Conservation (phyloP, 1,140 invertebrate genomes). For the Drosophila kanapiae region DNA sequence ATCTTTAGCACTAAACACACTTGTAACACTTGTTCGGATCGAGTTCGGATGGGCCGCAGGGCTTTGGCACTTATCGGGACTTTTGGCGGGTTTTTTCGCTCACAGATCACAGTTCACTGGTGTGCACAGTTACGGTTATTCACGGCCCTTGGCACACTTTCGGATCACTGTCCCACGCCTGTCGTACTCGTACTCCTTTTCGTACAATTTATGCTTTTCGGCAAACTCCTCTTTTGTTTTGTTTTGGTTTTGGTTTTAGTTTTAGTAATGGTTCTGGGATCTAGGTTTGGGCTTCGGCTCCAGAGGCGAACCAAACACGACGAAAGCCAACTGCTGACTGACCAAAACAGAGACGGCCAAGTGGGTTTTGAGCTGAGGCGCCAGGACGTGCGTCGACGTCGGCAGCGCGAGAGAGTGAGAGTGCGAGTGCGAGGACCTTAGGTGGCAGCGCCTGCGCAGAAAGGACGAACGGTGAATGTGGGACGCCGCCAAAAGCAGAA, state of each 20-base stretch:
- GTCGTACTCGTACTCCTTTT: background rate
- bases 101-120: conserved; percentile 25
- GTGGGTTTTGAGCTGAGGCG: conserved; percentile 71
- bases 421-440: conserved; percentile 53
- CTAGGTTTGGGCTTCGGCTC: conserved; percentile 52
- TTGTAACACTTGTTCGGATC: conserved; percentile 56
- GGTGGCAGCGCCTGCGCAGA: conserved; percentile 62
- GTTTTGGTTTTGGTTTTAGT: conserved; percentile 31
- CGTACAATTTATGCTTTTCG: conserved; percentile 8
- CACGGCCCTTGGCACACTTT: conserved; percentile 39
- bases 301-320: conserved; percentile 77
- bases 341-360: conserved; percentile 85
- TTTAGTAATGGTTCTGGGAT: conserved; percentile 21
- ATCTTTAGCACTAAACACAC: conserved; percentile 68
- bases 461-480: conserved; percentile 56
- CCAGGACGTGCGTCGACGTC: conserved; percentile 58
- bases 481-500: conserved; percentile 81
- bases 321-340: conserved; percentile 85
- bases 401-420: conserved; percentile 30
- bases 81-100: conserved; percentile 55
- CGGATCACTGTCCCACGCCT: background rate
- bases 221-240: conserved; percentile 14
- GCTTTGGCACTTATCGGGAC: conserved; percentile 21
- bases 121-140: conserved; percentile 15
- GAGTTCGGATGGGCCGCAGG: conserved; percentile 21